A percentile compares a stretch with the other conserved stretches of the same genome.
Evolutionary conservation across 2,888 invertebrate species (phyloP).

Genomic region (Oscheius onirici): DNA sequence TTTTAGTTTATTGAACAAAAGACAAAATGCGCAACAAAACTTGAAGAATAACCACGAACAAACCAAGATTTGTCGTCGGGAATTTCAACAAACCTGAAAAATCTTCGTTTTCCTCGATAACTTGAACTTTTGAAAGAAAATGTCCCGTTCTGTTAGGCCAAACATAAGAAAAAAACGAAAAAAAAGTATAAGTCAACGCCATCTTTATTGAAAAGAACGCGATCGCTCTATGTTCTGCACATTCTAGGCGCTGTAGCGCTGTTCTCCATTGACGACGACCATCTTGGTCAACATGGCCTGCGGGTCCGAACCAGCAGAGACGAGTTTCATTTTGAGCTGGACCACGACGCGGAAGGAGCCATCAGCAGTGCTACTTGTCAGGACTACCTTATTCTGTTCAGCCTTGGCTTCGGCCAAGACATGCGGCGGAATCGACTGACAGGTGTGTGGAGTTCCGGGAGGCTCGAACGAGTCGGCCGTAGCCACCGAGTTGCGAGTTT

Average conservation of each 20-base stretch:
- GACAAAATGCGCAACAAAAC: no score
- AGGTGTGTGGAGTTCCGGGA: constrained; percentile 6
- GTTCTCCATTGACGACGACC: constrained; percentile 1
- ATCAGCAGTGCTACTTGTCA: not conserved
- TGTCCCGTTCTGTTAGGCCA: no score
- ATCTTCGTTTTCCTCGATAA: no score
- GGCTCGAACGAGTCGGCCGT: constrained; percentile 2
- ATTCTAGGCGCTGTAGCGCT: not conserved
- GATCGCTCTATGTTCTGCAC: not conserved
- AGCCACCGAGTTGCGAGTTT: not conserved
- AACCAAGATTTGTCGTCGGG: no score
- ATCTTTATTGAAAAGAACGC: not conserved
- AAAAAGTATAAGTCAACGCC: not conserved
- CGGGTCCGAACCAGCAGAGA: not conserved
- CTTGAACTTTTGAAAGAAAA: no score
- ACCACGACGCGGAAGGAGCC: not conserved
- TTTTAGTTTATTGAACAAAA: no score
- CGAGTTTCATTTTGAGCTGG: constrained; percentile 14
- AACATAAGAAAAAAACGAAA: not conserved
- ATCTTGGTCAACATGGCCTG: constrained; percentile 4
- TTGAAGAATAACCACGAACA: no score
- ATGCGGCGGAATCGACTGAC: constrained; percentile 1
- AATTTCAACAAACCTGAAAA: no score
- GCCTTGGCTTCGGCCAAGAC: constrained; percentile 9
- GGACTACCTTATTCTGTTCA: constrained; percentile 2